Evolutionary conservation across 2,797 vertebrate species (phyloP), one percentile per base, ranked within the genome.

Genomic region (Acanthopagrus latus): DNA sequence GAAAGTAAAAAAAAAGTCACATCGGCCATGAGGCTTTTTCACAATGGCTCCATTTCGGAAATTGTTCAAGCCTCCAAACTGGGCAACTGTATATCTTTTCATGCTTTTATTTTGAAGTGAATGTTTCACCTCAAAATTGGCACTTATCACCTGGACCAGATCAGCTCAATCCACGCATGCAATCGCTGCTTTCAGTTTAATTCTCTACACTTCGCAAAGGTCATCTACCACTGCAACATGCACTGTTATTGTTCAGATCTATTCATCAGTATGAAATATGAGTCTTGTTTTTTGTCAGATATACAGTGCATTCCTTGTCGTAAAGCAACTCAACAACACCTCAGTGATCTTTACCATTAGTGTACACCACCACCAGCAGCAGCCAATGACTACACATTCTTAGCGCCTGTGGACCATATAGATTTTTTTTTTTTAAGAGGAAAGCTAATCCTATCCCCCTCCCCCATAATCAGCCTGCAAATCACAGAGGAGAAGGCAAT

Each of bases 391-490:
- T 38, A 47, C 27, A 41, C 44, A 47, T 21, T 27, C 20, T 55
- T 46, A 16, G 7, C 41, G n/a, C 55, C 33, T 73, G 41, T 59
- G 14, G 51, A 71, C 27, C 23, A 64, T 2, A 64, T 16, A 38
- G 3, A 20, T 2, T 46, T 1, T 62, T 11, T 7, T 7, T 55
- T 41, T 64, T 4, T 46, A 52, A 20, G 5, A 16, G 20, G 5
- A 43, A 65, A 52, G 12, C 25, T 46, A 47, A 0, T 33, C 2
- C 57, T 3, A 0, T 14, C 3, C 3, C 11, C 67, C 25, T 16
- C 52, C n/a, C 25, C 73, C 58, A 66, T 58, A 80, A 54, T 65
- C 65, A 64, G 56, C 47, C 44, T 71, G 71, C 16, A 67, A 64
- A 65, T 67, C 27, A 73, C 13, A 7, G 38, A 23, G 66, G 51